Evolutionary conservation across 2,888 invertebrate species (phyloP), one percentile per base, ranked within the genome.

Genomic region (Lasioglossum marginatum): DNA sequence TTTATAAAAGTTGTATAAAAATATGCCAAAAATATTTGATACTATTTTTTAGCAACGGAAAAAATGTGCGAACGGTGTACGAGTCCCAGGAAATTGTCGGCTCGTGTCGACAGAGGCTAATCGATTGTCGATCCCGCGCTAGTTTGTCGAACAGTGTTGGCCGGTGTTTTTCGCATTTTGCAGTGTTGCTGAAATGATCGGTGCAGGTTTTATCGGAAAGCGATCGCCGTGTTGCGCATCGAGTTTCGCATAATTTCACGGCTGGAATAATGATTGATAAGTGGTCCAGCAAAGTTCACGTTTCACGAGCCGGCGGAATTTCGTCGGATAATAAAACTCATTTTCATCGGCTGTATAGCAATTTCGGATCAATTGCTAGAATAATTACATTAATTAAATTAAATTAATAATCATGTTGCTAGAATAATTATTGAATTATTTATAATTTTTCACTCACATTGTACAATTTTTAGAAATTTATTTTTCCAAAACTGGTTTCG

Each of bases 201-300:
- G 63, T 31, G 6, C 31, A 57, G 57, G 57, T n/a, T 57, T 57
- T 63, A 63, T 63, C 63, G 63, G 31, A 63, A 57, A 57, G 57
- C 57, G n/a, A 57, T 57, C 57, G n/a, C 10, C 23, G 23, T 52
- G 52, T 52, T 52, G 52, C 52, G 52, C 52, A 10, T 52, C 52
- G 52, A 52, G 52, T 52, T 52, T 52, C 52, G 52, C 52, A 52
- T 52, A 52, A 10, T 52, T 23, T 10, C 23, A 23, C 52, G 23
- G 52, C 23, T 3, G 52, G 10, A 23, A 52, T 52, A 23, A 52
- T 52, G 52, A 52, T 52, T 8, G 19, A 48, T 48, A 52, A 52
- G 52, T 23, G 52, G 23, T 10, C 52, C 8, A 10, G 23, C 23
- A 52, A 23, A 23, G 8, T 23, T 52, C 43, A 43, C 43, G 23